A percentile compares a stretch with the other conserved stretches of the same genome.
These are phyloP conservation scores for Aurelia sp. DNA, from an alignment of 30 jellyfish, hydroid and myxozoan genomes.

Conservation along the genomic window DNA sequence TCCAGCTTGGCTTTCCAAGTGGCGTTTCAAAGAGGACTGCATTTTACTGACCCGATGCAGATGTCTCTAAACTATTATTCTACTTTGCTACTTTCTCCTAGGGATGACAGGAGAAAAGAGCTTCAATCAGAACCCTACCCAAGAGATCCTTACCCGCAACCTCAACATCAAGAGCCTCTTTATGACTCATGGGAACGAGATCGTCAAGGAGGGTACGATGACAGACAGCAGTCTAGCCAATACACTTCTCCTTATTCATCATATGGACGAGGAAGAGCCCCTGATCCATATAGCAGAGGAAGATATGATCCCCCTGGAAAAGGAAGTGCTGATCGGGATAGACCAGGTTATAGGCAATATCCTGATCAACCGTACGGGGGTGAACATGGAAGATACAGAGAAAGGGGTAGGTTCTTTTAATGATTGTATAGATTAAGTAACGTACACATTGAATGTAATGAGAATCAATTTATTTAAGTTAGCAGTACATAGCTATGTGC, in stretches of 20 bases:
- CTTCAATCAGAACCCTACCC: slow-evolving; percentile 26
- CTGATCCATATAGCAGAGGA: slow-evolving; percentile 76
- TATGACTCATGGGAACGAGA: slow-evolving; percentile 78
- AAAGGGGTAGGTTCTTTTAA: slow-evolving; percentile 61
- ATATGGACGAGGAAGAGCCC: slow-evolving; percentile 73
- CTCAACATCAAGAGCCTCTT: slow-evolving; percentile 51
- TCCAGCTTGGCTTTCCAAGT: no score
- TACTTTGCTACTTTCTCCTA: neutral
- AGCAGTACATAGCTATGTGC: no score
- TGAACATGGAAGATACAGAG: slow-evolving; percentile 54
- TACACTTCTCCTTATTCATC: slow-evolving; percentile 25
- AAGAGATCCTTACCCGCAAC: slow-evolving; percentile 52
- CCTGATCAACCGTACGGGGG: slow-evolving; percentile 48
- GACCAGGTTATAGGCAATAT: slow-evolving; percentile 58
- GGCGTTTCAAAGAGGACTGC: no score
- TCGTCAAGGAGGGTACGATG: slow-evolving; percentile 50
- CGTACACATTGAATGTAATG: no score
- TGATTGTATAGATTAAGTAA: neutral
- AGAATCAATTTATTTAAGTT: no score
- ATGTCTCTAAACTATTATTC: no score
- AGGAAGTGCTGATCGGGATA: slow-evolving; percentile 56
- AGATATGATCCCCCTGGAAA: slow-evolving; percentile 61
- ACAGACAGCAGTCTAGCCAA: slow-evolving; percentile 65
- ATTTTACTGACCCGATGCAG: no score
- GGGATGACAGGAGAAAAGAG: slow-evolving; percentile 58